A percentile compares a stretch with the other conserved stretches of the same genome.
Evolutionary conservation across 2,888 invertebrate genomes (phyloP).

Genomic region (Junonia oenone): DNA sequence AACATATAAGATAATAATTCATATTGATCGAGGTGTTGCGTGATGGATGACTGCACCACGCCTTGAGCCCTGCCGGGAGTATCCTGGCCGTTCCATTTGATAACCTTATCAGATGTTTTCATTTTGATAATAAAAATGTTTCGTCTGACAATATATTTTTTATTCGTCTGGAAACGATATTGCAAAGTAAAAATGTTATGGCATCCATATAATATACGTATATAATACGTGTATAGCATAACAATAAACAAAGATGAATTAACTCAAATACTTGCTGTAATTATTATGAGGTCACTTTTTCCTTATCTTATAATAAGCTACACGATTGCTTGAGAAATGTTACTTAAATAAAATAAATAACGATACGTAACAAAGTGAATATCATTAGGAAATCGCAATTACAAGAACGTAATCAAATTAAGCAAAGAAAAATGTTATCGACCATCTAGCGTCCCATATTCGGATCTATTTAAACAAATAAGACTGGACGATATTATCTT

Average conservation of each 20-base stretch:
- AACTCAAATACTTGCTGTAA: neutral
- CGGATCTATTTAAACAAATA: slow-evolving; percentile 12
- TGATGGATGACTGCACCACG: slow-evolving; percentile 31
- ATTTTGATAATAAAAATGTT: neutral
- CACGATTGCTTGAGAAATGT: too few relatives aligned
- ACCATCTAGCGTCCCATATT: neutral
- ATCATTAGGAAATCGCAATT: neutral
- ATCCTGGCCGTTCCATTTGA: neutral
- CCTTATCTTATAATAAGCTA: neutral
- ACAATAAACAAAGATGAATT: neutral
- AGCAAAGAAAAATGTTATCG: neutral
- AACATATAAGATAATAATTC: slow-evolving; percentile 54
- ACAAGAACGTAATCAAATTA: neutral
- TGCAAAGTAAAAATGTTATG: neutral
- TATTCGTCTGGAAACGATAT: neutral
- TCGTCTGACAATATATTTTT: neutral
- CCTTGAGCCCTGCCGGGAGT: slow-evolving; percentile 11
- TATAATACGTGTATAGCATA: neutral
- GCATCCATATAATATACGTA: neutral
- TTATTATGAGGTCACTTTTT: neutral
- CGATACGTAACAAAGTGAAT: neutral
- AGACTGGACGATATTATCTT: slow-evolving; percentile 39
- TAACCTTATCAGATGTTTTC: neutral
- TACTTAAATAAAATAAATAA: neutral
- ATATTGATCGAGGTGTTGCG: slow-evolving; percentile 33